Evolutionary conservation across 2,888 invertebrate species (phyloP).

Genomic region (Helobdella robusta): DNA sequence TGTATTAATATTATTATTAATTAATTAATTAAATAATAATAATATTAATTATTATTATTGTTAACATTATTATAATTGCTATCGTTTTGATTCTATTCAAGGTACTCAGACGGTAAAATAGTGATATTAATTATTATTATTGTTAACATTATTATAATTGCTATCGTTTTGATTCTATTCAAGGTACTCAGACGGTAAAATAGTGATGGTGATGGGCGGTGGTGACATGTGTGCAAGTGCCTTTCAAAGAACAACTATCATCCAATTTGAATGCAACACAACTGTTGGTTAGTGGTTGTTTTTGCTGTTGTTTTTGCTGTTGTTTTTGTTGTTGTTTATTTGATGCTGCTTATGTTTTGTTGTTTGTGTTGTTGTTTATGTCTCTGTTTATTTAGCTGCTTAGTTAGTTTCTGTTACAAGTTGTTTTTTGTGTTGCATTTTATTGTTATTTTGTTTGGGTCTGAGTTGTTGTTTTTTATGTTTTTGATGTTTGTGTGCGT

Average conservation of each 20-base stretch:
- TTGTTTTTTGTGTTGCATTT: neutral
- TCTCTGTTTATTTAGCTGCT: neutral
- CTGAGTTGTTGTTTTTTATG: too few species aligned
- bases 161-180: constrained; percentile 4
- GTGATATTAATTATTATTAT: too few species aligned
- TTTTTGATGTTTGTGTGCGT: too few species aligned
- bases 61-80: neutral
- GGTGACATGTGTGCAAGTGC: constrained; percentile 41
- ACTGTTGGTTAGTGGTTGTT: too few species aligned
- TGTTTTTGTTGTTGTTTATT: neutral
- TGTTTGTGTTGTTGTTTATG: neutral
- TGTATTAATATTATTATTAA: too few species aligned
- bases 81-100: constrained; percentile 29
- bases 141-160: neutral
- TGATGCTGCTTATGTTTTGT: neutral
- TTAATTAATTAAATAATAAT: too few species aligned
- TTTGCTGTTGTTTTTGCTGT: too few species aligned
- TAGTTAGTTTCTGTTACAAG: neutral
- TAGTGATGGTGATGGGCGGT: constrained; percentile 43
- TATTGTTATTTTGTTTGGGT: too few species aligned
- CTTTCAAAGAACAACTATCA: constrained; percentile 39
- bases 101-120: constrained; percentile 46
- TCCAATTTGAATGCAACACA: constrained; percentile 41
- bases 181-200: constrained; percentile 45
- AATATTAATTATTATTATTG: neutral